These are phyloP conservation scores for Brachyalestes nurse DNA, from an alignment of 2,797 vertebrate species.

Conservation along the genomic window DNA sequence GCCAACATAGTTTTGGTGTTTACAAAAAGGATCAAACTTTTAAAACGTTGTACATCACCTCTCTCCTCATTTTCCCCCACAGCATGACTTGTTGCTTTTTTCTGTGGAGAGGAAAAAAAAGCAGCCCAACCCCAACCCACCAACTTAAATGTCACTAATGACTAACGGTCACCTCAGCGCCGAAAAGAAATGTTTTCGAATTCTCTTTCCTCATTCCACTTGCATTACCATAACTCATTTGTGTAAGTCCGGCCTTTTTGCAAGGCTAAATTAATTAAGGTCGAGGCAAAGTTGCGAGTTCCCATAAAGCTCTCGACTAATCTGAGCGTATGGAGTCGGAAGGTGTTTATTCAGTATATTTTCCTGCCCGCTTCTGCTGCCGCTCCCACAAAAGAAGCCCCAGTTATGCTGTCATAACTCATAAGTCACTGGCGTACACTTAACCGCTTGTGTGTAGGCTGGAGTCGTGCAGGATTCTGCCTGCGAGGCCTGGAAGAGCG, in stretches of 20 bases:
- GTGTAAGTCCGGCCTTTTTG: constrained; percentile 17
- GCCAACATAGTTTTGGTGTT: too few species aligned
- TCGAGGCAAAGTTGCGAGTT: constrained; percentile 17
- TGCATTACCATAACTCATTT: constrained; percentile 40
- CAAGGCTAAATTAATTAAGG: constrained; percentile 25
- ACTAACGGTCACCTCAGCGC: background rate
- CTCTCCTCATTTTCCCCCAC: too few species aligned
- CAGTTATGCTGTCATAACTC: constrained; percentile 3
- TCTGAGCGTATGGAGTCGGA: background rate
- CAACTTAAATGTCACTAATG: constrained; percentile 23
- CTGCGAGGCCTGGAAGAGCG: background rate
- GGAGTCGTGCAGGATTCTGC: background rate
- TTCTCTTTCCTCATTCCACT: constrained; percentile 16
- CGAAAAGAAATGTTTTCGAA: constrained; percentile 4
- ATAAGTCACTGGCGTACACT: background rate
- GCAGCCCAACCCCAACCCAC: background rate
- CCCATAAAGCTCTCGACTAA: background rate
- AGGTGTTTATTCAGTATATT: background rate
- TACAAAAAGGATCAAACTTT: too few species aligned
- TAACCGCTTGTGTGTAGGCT: constrained; percentile 10
- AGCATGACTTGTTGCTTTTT: too few species aligned
- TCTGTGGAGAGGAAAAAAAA: too few species aligned
- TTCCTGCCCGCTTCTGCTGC: background rate
- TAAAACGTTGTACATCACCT: too few species aligned
- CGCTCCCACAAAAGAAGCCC: constrained; percentile 13